Percentiles rank a stretch among this genome's conserved stretches.
Evolutionary conservation across 2,888 invertebrate genomes (phyloP).

Genomic region (Adelognathus sp.): DNA sequence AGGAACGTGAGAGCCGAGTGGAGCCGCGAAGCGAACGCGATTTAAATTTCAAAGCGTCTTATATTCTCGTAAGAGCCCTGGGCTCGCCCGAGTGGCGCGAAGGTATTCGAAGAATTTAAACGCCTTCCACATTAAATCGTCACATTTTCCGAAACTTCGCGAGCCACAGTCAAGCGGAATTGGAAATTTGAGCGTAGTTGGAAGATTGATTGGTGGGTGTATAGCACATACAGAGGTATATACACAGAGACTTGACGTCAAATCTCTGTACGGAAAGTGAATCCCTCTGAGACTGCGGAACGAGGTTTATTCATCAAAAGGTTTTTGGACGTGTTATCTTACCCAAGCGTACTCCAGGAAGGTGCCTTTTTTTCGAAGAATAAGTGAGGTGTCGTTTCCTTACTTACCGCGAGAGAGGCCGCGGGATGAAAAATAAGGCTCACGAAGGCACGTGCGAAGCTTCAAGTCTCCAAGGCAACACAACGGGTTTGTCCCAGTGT

Average conservation of each 20-base stretch:
- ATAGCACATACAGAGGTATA: background rate
- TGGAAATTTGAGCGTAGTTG: too few species aligned
- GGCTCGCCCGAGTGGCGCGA: background rate
- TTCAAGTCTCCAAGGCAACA: slow-evolving; percentile 22
- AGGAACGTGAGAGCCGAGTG: slow-evolving; percentile 13
- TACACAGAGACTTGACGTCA: background rate
- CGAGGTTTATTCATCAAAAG: slow-evolving; percentile 24
- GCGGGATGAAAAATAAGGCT: background rate
- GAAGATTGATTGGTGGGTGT: background rate
- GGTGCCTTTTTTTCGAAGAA: slow-evolving; percentile 16
- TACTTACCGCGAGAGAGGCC: slow-evolving; percentile 14
- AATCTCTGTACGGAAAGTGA: background rate
- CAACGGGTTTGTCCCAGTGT: slow-evolving; percentile 21
- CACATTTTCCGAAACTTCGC: slow-evolving; percentile 39
- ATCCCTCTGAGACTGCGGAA: background rate
- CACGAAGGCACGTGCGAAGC: slow-evolving; percentile 12
- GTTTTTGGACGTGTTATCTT: background rate
- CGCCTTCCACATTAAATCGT: slow-evolving; percentile 41
- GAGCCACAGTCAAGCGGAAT: too few species aligned
- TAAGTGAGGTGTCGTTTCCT: slow-evolving; percentile 22
- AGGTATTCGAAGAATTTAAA: slow-evolving; percentile 50
- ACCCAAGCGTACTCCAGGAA: background rate
- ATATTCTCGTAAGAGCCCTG: background rate
- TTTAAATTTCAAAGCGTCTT: slow-evolving; percentile 58
- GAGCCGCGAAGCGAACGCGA: slow-evolving; percentile 34